Base-by-base conservation (phyloP, 2,888 invertebrate genomes). In the Hetaerina titia region DNA sequence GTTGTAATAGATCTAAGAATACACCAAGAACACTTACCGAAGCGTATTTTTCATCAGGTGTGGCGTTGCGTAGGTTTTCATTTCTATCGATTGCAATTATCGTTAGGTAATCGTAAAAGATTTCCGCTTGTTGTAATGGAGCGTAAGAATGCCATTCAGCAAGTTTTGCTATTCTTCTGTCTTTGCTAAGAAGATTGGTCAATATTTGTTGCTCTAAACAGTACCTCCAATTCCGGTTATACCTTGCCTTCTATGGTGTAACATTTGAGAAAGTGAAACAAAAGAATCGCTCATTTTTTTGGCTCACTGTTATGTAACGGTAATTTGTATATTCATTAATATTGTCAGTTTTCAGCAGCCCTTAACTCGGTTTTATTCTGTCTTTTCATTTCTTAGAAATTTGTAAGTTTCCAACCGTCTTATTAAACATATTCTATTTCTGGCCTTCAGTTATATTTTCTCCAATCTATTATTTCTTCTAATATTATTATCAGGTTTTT, bases 41-140 rank as follows among this genome's bases (percentile, higher is more conserved):
- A 74, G 92, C 92, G 22, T 69, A 22, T 69, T 92, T 92, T 74
- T 69, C 17, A 2, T n/a, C 63, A 69, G 74, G 11, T 69, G 92
- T 69, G 57, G 17, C 74, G 69, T 74, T 92, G 74, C 92, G 56
- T 56, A 92, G 22, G 17, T 22, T 64, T 90, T 56, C 22, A 69
- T 92, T 69, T 92, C 56, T 69, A 8, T 15, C 57, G 69, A 69
- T 22, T 22, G 56, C 45, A 81, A 22, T 31, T 5, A 92, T 69
- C 56, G 56, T 92, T 92, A 69, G 92, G 92, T 92, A 92, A 92
- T 92, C 64, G 56, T 31, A 11, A n/a, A 57, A 56, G 69, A 92
- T 92, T 31, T 56, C 92, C 81, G n/a, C n/a, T 92, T 92, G 8
- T 92, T 69, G 92, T 92, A 92, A 92, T 69, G 5, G 69, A 57